Evolutionary conservation across 2,113 vertebrate genomes (phyloP).

Genomic region (Lathamus discolor): DNA sequence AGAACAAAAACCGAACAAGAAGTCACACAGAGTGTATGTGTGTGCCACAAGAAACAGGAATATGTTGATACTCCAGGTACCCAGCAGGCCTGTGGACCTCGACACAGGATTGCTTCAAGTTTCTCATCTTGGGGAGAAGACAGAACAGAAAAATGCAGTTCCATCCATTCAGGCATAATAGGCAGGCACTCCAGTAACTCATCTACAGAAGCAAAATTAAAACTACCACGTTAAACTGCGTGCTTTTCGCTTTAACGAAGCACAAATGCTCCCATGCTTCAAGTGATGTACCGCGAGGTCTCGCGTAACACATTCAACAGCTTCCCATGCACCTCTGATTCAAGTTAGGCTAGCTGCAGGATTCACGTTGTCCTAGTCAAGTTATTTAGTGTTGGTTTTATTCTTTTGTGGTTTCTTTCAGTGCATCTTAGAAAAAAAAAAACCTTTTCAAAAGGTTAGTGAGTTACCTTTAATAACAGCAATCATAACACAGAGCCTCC

Average conservation of each 20-base stretch:
- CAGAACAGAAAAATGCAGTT: not conserved
- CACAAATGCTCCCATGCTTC: not conserved
- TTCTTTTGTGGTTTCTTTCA: conserved; percentile 48
- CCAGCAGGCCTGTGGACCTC: not conserved
- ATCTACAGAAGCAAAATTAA: conserved; percentile 2
- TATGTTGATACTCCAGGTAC: conserved; percentile 6
- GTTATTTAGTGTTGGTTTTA: conserved; percentile 47
- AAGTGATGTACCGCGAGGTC: not conserved
- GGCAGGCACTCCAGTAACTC: conserved; percentile 7
- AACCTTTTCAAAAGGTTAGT: conserved; percentile 35
- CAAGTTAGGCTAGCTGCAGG: not conserved
- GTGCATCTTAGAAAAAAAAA: conserved; percentile 68
- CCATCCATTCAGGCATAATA: not conserved
- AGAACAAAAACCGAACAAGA: not conserved
- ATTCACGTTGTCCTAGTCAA: conserved; percentile 58
- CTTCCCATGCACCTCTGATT: conserved; percentile 19
- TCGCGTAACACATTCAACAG: not conserved
- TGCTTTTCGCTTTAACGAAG: not conserved
- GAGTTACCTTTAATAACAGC: conserved; percentile 26
- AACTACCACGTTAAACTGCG: not conserved
- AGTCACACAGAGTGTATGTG: not conserved
- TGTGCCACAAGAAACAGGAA: not conserved
- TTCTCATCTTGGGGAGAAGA: not conserved
- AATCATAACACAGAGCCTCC: conserved; percentile 1
- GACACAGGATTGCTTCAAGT: conserved; percentile 45